Evolutionary conservation across 1,140 invertebrate species (phyloP), one percentile per base, ranked within the genome.

Genomic region (Panulirus ornatus): DNA sequence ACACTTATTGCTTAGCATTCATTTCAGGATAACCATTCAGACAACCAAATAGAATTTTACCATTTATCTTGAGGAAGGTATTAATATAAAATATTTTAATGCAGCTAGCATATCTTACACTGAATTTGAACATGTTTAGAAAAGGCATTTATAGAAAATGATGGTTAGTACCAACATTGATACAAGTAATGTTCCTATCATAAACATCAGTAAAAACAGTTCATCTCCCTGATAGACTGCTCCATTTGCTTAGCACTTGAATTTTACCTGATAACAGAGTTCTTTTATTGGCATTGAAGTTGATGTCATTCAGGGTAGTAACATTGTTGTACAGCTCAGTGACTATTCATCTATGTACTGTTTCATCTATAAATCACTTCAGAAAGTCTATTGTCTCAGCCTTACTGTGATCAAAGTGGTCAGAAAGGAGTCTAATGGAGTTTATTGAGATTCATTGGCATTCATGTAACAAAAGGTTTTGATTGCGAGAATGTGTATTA

Each of bases 121-220:
- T 47, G 5, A 71, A 71, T n/a, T n/a, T 71, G 70, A 71, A 71
- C 30, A 38, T 71, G n/a, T 71, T 71, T 27, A 30, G 30, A 34
- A 71, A 27, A 47, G 44, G 44, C 5, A 47, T 5, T 47, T 6
- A 6, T 47, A 14, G 14, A 47, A 47, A 47, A 47, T 47, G 44
- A 47, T 47, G 14, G 14, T 47, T 47, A 47, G 44, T 47, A 14
- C 14, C 5, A 47, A 6, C 44, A 47, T 5, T 5, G 14, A 14
- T 47, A 47, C 44, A 6, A 47, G 5, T 47, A 5, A 47, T 47
- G 44, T 47, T 47, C 44, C 44, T 47, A 47, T 47, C 44, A 6
- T 47, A 14, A 47, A 5, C 44, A 47, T 47, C 44, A 47, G 5
- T 47, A 47, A 6, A 14, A 14, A 14, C 5, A 5, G 14, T 5